A percentile compares a stretch with the other conserved stretches of the same genome.
These are phyloP conservation scores for Drosophila acutilabella DNA, from an alignment of 2,888 invertebrate species.

Conservation along the genomic window DNA sequence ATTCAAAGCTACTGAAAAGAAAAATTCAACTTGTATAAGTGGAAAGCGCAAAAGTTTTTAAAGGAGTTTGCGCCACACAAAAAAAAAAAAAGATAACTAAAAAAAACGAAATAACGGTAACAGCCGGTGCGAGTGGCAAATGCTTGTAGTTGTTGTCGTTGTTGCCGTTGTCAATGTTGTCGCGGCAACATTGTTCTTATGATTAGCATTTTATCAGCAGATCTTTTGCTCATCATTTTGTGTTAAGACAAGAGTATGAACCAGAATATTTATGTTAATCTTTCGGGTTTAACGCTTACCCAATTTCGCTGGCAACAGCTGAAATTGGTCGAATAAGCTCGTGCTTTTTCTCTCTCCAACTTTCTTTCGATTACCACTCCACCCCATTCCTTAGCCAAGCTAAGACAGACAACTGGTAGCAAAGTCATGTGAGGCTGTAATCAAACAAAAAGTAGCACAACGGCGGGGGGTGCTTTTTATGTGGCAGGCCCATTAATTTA, in stretches of 20 bases:
- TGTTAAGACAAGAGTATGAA: slow-evolving; percentile 57
- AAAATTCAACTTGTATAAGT: slow-evolving; percentile 51
- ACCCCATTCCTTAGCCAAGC: not conserved
- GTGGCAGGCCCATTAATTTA: slow-evolving; percentile 78
- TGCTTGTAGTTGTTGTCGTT: slow-evolving; percentile 32
- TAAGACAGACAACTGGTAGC: slow-evolving; percentile 52
- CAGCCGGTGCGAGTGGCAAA: slow-evolving; percentile 55
- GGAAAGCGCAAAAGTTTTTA: slow-evolving; percentile 65
- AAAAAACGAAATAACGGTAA: slow-evolving; percentile 9
- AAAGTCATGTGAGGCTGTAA: slow-evolving; percentile 35
- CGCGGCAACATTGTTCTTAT: slow-evolving; percentile 67
- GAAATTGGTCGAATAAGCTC: slow-evolving; percentile 40
- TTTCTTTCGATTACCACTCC: not conserved
- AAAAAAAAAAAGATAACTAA: slow-evolving; percentile 3
- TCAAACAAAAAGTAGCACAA: slow-evolving; percentile 59
- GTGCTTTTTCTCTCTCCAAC: not conserved
- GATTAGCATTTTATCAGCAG: slow-evolving; percentile 79
- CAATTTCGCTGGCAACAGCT: slow-evolving; percentile 59
- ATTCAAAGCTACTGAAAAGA: slow-evolving; percentile 6
- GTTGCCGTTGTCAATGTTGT: slow-evolving; percentile 35
- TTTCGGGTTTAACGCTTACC: slow-evolving; percentile 43
- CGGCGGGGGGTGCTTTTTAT: slow-evolving; percentile 71
- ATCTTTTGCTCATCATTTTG: slow-evolving; percentile 67
- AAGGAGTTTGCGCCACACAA: slow-evolving; percentile 48
- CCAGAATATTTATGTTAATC: slow-evolving; percentile 73